These are phyloP conservation scores for Theonella swinhoei DNA, from an alignment of 37 sponge, comb jelly and placozoan genomes.

Conservation along the genomic window DNA sequence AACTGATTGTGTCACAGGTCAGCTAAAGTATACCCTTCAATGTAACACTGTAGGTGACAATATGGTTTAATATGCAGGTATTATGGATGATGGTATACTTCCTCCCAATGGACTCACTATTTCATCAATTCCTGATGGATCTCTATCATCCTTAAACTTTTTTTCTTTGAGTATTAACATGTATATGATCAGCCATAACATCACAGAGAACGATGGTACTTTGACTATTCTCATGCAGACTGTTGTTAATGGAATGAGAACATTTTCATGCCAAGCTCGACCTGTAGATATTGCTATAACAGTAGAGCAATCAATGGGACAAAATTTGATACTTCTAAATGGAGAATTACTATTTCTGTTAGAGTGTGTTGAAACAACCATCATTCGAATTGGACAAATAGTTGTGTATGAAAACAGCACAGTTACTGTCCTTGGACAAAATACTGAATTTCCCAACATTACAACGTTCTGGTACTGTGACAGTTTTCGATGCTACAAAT, in stretches of 20 bases:
- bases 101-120: background rate
- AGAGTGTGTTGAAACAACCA: background rate
- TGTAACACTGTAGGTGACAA: background rate
- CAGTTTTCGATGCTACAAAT: constrained; percentile 21
- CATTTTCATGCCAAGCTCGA: background rate
- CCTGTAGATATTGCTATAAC: background rate
- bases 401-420: background rate
- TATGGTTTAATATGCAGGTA: background rate
- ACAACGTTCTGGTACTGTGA: constrained; percentile 10
- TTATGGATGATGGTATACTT: background rate
- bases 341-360: background rate
- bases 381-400: background rate
- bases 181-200: background rate
- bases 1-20: constrained; percentile 21
- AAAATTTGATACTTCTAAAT: background rate
- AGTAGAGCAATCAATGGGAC: background rate
- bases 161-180: background rate
- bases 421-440: background rate
- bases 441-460: background rate
- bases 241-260: background rate
- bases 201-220: constrained; percentile 22
- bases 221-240: background rate
- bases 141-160: background rate
- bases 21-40: too few relatives aligned
- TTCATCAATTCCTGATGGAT: constrained; percentile 2